A percentile compares a stretch with the other conserved stretches of the same genome.
phyloP scores from a whole-genome alignment of 2,113 vertebrate species.

The Urocynchramus pylzowi region DNA sequence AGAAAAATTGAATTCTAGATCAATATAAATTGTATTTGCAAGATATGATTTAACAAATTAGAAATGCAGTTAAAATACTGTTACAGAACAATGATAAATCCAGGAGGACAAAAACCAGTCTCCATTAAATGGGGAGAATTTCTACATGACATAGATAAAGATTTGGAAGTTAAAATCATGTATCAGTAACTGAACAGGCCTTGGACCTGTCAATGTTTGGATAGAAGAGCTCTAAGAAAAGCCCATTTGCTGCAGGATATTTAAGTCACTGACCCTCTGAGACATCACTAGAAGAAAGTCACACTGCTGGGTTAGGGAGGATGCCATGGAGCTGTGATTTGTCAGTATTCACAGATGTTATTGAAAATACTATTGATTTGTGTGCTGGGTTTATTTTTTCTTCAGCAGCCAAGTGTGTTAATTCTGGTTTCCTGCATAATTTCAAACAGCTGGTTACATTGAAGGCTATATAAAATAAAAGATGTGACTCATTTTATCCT shows the following conservation, averaged over 20 bases:
- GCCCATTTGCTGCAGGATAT: not conserved
- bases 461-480: not conserved
- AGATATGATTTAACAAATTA: not conserved
- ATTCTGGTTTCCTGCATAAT: not conserved
- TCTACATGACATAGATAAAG: not conserved
- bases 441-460: not conserved
- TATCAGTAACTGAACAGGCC: not conserved
- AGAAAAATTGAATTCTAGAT: not conserved
- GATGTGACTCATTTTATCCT: not conserved
- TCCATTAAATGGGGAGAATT: not conserved
- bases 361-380: not conserved
- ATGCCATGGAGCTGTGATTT: not conserved
- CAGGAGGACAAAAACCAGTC: not conserved
- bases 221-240: not conserved
- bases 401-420: not conserved
- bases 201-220: not conserved
- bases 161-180: not conserved
- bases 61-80: not conserved
- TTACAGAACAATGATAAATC: not conserved
- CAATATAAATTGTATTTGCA: not conserved
- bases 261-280: not conserved
- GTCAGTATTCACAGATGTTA: not conserved
- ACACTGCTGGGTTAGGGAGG: not conserved
- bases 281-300: not conserved
- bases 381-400: not conserved